Conservation (phyloP, 2,888 invertebrate species). For the Eustalomyia histrio region DNA sequence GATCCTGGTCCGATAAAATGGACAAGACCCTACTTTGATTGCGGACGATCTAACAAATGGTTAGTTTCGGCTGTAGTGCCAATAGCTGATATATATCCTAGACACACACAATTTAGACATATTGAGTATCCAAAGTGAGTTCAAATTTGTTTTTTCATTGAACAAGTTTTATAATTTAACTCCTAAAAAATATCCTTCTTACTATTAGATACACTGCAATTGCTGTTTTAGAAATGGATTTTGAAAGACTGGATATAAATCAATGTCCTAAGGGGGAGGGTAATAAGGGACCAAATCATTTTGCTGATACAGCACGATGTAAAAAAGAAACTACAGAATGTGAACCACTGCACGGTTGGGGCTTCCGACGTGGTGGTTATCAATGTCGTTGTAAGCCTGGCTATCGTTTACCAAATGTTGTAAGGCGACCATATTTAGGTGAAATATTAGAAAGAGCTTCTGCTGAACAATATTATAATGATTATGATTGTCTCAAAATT, state of each 20-base stretch:
- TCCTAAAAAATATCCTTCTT: no score
- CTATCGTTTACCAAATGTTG: constrained; percentile 90
- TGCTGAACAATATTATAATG: constrained; percentile 94
- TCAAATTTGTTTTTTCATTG: no score
- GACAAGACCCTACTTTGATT: constrained; percentile 97
- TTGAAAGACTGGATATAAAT: constrained; percentile 97
- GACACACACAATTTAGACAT: constrained; percentile 95
- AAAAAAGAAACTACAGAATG: constrained; percentile 96
- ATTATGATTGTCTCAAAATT: constrained; percentile 93
- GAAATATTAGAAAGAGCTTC: constrained; percentile 96
- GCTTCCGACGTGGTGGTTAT: constrained; percentile 96
- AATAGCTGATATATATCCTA: constrained; percentile 95
- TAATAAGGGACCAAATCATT: constrained; percentile 92
- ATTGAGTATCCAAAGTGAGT: constrained; percentile 95
- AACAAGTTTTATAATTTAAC: no score
- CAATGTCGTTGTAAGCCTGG: constrained; percentile 96
- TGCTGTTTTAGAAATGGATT: constrained; percentile 96
- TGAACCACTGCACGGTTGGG: constrained; percentile 97
- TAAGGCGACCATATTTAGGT: constrained; percentile 94
- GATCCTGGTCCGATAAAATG: constrained; percentile 95
- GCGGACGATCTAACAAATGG: constrained; percentile 97
- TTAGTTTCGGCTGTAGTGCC: constrained; percentile 95
- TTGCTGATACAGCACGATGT: constrained; percentile 94
- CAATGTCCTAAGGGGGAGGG: constrained; percentile 95
- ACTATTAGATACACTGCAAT: constrained; percentile 88